Percentiles rank a stretch among this genome's conserved stretches.
Evolutionary conservation across 2,888 invertebrate species (phyloP).

Genomic region (Cheilosia vernalis): DNA sequence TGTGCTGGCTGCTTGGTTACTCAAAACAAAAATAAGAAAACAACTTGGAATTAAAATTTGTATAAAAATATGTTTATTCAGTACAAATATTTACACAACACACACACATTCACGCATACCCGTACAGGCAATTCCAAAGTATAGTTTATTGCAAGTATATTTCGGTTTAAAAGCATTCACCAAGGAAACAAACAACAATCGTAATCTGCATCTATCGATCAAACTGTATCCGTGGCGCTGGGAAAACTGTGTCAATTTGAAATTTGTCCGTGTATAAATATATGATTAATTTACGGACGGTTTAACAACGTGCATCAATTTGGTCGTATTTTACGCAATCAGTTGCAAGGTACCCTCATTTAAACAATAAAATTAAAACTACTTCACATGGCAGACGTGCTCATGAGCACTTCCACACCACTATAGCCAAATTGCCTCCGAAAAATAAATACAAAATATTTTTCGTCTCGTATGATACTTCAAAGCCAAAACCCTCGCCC

Average conservation of each 20-base stretch:
- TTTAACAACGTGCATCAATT: slow-evolving; percentile 19
- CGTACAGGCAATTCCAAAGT: slow-evolving; percentile 3
- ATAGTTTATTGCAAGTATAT: slow-evolving; percentile 16
- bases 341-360: slow-evolving; percentile 40
- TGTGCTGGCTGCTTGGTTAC: too few relatives aligned
- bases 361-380: slow-evolving; percentile 25
- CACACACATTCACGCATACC: background rate
- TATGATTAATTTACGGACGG: background rate
- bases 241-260: slow-evolving; percentile 50
- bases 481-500: slow-evolving; percentile 97
- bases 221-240: slow-evolving; percentile 27
- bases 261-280: too few relatives aligned
- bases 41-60: background rate
- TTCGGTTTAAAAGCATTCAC: background rate
- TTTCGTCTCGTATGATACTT: slow-evolving; percentile 95
- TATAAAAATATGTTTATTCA: slow-evolving; percentile 60
- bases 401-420: slow-evolving; percentile 94
- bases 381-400: background rate
- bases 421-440: slow-evolving; percentile 94
- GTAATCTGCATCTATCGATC: slow-evolving; percentile 44
- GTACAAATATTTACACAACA: slow-evolving; percentile 55
- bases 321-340: slow-evolving; percentile 20
- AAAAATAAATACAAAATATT: slow-evolving; percentile 95
- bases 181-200: slow-evolving; percentile 17
- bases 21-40: too few relatives aligned